Evolutionary conservation across 2,113 vertebrate species (phyloP), one percentile per base, ranked within the genome.

Genomic region (Petromus typicus): DNA sequence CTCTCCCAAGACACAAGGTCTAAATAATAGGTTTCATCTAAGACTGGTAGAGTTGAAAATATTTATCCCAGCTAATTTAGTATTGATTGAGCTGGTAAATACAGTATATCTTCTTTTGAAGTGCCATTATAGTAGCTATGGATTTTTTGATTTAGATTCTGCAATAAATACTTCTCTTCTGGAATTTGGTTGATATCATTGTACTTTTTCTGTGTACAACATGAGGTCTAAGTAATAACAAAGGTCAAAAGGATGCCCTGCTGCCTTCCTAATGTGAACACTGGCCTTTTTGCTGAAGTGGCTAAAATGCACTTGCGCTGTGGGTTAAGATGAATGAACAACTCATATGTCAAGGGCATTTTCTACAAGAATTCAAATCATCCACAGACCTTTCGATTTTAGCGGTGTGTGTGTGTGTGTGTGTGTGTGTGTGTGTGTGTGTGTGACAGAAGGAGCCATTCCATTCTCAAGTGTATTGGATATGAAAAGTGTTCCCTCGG

Each of bases 71-170:
- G 85, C 88, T 95, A 96, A 96, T 97, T 96, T 98, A 61, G 73
- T 97, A 82, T 97, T 95, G 96, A 96, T 97, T 91, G 95, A 96
- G 67, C 96, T 97, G 96, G 86, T 98, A 97, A 98, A 97, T 97
- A 96, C 4, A 94, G 94, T 96, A 84, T 97, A 75, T 80, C 91
- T 97, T 90, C 76, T 27, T 96, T 78, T 59, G 67, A 95, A 97
- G 45, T 73, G 93, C 82, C 90, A 96, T 96, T 97, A 90, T 27
- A 63, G 79, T 76, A 97, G 85, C 48, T 91, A 61, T 69, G 94
- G 96, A 86, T 51, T 97, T 97, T 96, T 87, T 63, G 25, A 96
- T 90, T 97, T 98, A 95, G 84, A 45, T 95, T 93, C 82, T 94
- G 75, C 85, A 96, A 91, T 91, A 96, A 97, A 94, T 94, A 82